phyloP scores from a whole-genome alignment of 1,140 invertebrate genomes.

The Drosophila kepulauana region DNA sequence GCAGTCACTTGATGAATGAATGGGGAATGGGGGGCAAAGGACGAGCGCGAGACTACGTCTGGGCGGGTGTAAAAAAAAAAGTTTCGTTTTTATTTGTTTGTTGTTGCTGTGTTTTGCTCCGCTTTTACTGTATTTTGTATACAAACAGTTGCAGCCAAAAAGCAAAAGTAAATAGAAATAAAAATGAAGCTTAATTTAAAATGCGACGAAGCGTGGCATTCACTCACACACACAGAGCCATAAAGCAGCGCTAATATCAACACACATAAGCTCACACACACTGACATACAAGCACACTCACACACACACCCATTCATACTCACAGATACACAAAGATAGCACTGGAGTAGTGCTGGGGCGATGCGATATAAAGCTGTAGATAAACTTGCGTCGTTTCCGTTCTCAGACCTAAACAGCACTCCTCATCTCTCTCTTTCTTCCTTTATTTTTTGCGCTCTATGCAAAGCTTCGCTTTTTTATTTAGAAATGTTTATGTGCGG shows the following conservation, averaged over 20 bases:
- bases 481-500: conserved; percentile 66
- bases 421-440: background rate
- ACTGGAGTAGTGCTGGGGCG: conserved; percentile 3
- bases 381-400: conserved; percentile 61
- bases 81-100: conserved; percentile 9
- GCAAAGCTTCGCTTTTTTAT: conserved; percentile 64
- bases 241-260: conserved; percentile 21
- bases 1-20: conserved; percentile 11
- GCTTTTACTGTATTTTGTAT: conserved; percentile 18
- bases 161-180: conserved; percentile 81
- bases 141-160: conserved; percentile 71
- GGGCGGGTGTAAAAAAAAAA: conserved; percentile 49
- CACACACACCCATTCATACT: background rate
- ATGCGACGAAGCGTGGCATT: conserved; percentile 73
- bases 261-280: conserved; percentile 7
- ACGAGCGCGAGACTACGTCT: conserved; percentile 13
- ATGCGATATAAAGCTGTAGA: conserved; percentile 69
- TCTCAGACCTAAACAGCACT: background rate
- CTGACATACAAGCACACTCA: background rate
- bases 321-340: background rate
- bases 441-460: conserved; percentile 31
- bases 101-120: conserved; percentile 15
- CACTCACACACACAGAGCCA: conserved; percentile 44
- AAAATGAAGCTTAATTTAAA: conserved; percentile 83
- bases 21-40: background rate